Conservation (phyloP, 64 coral and sea anemone species). For the Pachyseris speciosa region DNA sequence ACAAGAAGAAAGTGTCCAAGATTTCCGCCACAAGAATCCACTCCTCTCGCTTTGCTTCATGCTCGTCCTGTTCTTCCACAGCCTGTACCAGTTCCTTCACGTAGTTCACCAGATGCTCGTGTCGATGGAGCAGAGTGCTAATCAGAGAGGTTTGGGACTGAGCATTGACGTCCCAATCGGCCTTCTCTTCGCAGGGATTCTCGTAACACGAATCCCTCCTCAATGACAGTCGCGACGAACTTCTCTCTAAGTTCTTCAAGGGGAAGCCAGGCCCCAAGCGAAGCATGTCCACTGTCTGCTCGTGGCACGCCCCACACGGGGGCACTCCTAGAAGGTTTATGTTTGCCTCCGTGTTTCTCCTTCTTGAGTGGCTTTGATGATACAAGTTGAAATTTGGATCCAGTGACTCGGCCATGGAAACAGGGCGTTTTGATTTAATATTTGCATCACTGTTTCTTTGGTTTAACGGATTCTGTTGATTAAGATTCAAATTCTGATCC, state of each 20-base stretch:
- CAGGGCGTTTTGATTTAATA: neutral
- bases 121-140: neutral
- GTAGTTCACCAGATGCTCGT: slow-evolving; percentile 61
- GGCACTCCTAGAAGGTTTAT: neutral
- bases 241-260: neutral
- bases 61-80: slow-evolving; percentile 51
- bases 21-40: slow-evolving; percentile 69
- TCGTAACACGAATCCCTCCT: slow-evolving; percentile 24
- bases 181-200: neutral
- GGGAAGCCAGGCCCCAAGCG: slow-evolving; percentile 4
- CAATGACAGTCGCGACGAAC: neutral
- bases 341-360: slow-evolving; percentile 14
- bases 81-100: slow-evolving; percentile 51
- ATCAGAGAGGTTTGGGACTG: neutral
- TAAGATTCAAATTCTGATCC: neutral
- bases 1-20: slow-evolving; percentile 57
- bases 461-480: neutral
- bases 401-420: neutral
- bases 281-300: slow-evolving; percentile 25
- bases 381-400: slow-evolving; percentile 9
- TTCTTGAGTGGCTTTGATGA: slow-evolving; percentile 1
- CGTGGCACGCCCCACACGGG: slow-evolving; percentile 16
- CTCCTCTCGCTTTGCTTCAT: slow-evolving; percentile 51
- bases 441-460: neutral
- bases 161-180: neutral